Base-by-base conservation (phyloP, 2,797 vertebrate species). In the Nasua narica region DNA sequence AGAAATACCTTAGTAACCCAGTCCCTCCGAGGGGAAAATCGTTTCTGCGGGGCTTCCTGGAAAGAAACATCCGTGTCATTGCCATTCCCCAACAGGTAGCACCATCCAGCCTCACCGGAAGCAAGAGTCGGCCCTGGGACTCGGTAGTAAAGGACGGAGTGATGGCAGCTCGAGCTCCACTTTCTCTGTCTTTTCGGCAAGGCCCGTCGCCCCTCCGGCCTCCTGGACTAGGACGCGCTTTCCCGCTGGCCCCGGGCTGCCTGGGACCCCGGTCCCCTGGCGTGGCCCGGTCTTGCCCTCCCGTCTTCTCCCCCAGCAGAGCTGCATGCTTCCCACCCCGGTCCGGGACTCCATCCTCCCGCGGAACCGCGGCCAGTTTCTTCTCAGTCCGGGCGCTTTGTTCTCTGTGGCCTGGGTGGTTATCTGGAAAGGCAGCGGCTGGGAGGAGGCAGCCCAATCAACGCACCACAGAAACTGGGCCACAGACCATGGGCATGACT, bases 401-500 rank as follows among this genome's bases (percentile, higher is more conserved):
- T 37, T 37, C 62, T 52, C 70, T 67, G 58, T 58, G 46, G 29
- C 46, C 43, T 58, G 50, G 16, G 65, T 81, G 32, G 46, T 96
- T 58, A 48, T 54, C 48, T 83, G 16, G 35, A 40, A 25, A 72
- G 58, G 40, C 16, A 25, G 15, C 9, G 5, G 46, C 14, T 15
- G 13, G 11, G n/a, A 70, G 18, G 7, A 12, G 25, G 5, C 0
- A 0, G 14, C 48, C 21, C 18, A 48, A 12, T 74, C 32, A 25
- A 27, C 8, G 23, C 19, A 5, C 43, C 11, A 11, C 14, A 37
- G n/a, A 82, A 48, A 85, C 25, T 16, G 10, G 14, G 54, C 43
- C 91, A 5, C 40, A 37, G 74, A n/a, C 4, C 21, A 14, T 0
- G 18, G n/a, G 52, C n/a, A 29, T 35, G 56, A 19, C 25, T 87